Evolutionary conservation across 2,113 vertebrate genomes (phyloP), one percentile per base, ranked within the genome.

Genomic region (Corythornis cristatus): DNA sequence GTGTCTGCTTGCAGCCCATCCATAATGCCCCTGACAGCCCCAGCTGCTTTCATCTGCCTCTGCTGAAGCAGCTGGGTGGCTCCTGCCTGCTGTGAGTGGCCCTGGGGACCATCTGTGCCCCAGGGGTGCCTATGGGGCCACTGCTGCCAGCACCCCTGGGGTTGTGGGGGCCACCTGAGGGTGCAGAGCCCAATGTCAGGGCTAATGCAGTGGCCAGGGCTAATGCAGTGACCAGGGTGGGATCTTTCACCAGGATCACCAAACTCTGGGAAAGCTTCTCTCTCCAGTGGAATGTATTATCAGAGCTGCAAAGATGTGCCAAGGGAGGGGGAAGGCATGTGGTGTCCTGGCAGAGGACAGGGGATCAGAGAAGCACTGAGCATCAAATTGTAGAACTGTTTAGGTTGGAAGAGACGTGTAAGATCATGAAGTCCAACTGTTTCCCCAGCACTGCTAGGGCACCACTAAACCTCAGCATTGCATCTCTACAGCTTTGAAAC

Each of bases 261-360:
- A 15, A 42, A 5, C 57, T 37, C 70, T 29, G 0, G 6, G 56
- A 40, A 81, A 45, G 31, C 31, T 28, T 65, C 1, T 18, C 33
- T 54, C 71, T 23, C 31, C 3, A 1, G 18, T 4, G 6, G n/a
- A 17, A 5, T 28, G 42, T 19, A 21, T 37, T 33, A 7, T 33
- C 35, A 18, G 89, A 62, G 70, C 45, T 2, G 11, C 22, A 12
- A 53, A 33, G 45, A 20, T 0, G n/a, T 22, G 29, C 21, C 40
- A 43, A 21, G 0, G 12, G 51, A 71, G n/a, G 28, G 16, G 23
- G 42, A 65, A 51, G 50, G 4, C 17, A 11, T 1, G 0, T 0
- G 3, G 26, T 2, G 3, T 5, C 28, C n/a, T 15, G 2, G 51
- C 43, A 53, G 43, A 43, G 2, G 9, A 11, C 2, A 5, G 31